Evolutionary conservation across 2,113 vertebrate genomes (phyloP).

Genomic region (Dipodomys merriami): DNA sequence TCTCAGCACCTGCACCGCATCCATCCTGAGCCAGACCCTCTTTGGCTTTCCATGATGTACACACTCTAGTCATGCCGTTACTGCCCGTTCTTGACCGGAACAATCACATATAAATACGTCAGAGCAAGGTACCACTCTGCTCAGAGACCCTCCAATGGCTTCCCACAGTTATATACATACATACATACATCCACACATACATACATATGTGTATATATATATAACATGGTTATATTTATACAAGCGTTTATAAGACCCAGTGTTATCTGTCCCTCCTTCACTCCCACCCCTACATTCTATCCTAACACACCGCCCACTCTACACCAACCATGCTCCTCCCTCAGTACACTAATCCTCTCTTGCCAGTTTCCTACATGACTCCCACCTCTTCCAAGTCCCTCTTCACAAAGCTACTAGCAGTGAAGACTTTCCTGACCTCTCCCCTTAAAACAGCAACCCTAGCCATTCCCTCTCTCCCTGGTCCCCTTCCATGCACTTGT

Average conservation of each 20-base stretch:
- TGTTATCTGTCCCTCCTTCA: neutral
- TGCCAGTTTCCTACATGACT: neutral
- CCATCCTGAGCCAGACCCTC: too few relatives aligned
- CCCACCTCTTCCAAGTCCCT: neutral
- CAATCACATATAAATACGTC: neutral
- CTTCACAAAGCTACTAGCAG: neutral
- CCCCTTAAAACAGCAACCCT: neutral
- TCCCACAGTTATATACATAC: neutral
- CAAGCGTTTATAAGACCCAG: too few relatives aligned
- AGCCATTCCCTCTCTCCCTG: too few relatives aligned
- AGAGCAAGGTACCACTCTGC: neutral
- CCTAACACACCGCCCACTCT: neutral
- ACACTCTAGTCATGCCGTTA: neutral
- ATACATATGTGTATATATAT: too few relatives aligned
- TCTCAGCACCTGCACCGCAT: neutral
- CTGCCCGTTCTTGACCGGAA: neutral
- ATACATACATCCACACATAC: too few relatives aligned
- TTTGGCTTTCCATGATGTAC: fast-evolving
- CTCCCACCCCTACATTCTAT: neutral
- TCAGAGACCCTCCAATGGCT: neutral
- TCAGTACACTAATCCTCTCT: neutral
- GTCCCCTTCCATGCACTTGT: too few relatives aligned
- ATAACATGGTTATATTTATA: neutral
- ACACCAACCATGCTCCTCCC: neutral
- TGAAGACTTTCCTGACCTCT: neutral